Evolutionary conservation across 30 jellyfish, hydroid and myxozoan species (phyloP).

Genomic region (Aurelia aurita complex sp. Pacific): DNA sequence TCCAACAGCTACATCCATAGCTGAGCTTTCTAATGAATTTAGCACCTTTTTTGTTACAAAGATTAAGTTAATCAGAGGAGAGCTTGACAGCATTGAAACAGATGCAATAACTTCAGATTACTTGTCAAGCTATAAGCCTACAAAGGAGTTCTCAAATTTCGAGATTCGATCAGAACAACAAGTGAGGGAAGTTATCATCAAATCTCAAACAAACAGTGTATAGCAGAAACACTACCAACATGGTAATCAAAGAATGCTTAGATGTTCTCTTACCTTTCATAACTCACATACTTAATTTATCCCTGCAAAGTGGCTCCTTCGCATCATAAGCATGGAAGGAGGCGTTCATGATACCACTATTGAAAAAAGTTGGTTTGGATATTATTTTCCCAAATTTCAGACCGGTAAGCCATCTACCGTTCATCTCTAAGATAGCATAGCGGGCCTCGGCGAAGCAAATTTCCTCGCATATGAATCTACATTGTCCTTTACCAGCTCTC

Average conservation of each 20-base stretch:
- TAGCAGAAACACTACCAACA: constrained; percentile 44
- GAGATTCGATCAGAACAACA: constrained; percentile 29
- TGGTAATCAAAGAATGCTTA: too few species aligned
- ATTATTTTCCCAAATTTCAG: too few species aligned
- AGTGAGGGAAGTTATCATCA: constrained; percentile 29
- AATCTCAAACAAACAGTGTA: constrained; percentile 21
- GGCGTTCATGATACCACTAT: too few species aligned
- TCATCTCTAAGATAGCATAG: too few species aligned
- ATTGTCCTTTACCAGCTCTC: too few species aligned
- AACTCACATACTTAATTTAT: constrained; percentile 18
- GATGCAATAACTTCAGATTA: constrained; percentile 30
- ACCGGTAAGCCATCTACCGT: too few species aligned
- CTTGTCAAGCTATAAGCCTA: constrained; percentile 14
- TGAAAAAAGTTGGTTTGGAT: too few species aligned
- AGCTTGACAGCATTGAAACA: constrained; percentile 8
- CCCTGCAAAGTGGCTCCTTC: constrained; percentile 29
- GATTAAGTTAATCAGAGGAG: too few species aligned
- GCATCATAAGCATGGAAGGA: too few species aligned
- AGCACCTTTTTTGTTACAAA: constrained; percentile 40
- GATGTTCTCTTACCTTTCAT: constrained; percentile 38
- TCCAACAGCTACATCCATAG: constrained; percentile 38
- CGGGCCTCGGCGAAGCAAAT: too few species aligned
- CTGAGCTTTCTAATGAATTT: constrained; percentile 30
- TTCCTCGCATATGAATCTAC: too few species aligned
- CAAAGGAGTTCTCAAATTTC: constrained; percentile 20